A percentile compares a stretch with the other conserved stretches of the same genome.
These are phyloP conservation scores for Chauna torquata DNA, from an alignment of 2,113 vertebrate species.

Conservation along the genomic window DNA sequence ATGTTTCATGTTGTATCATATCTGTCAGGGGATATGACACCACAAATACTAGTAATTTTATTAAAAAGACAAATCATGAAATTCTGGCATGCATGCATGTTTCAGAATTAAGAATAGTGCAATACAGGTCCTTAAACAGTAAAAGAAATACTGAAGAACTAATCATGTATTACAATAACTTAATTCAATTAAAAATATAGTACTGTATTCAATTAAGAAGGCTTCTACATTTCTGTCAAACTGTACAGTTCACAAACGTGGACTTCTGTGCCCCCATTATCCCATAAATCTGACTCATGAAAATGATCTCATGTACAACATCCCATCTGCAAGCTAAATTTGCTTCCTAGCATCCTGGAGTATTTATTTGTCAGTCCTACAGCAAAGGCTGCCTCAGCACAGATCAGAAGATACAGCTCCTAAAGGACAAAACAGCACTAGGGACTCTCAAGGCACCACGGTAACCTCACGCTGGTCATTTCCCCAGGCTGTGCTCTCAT, in stretches of 20 bases:
- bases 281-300: too few relatives aligned
- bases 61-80: background rate
- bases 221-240: background rate
- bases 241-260: accelerated
- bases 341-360: background rate
- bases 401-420: background rate
- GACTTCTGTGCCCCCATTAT: background rate
- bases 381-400: background rate
- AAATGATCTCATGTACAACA: too few relatives aligned
- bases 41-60: background rate
- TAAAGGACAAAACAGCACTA: background rate
- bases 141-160: background rate
- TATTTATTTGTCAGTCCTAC: background rate
- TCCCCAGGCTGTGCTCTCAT: accelerated
- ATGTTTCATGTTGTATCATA: background rate
- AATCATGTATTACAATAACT: background rate
- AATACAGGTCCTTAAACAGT: background rate
- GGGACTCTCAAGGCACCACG: background rate
- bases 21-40: background rate
- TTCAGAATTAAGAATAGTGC: background rate
- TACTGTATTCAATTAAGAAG: background rate
- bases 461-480: background rate
- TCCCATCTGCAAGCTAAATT: background rate
- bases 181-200: background rate
- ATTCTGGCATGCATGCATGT: background rate